Percentiles rank a stretch among this genome's conserved stretches.
Conservation (phyloP, 1,140 invertebrate genomes). For the Sinella curviseta region DNA sequence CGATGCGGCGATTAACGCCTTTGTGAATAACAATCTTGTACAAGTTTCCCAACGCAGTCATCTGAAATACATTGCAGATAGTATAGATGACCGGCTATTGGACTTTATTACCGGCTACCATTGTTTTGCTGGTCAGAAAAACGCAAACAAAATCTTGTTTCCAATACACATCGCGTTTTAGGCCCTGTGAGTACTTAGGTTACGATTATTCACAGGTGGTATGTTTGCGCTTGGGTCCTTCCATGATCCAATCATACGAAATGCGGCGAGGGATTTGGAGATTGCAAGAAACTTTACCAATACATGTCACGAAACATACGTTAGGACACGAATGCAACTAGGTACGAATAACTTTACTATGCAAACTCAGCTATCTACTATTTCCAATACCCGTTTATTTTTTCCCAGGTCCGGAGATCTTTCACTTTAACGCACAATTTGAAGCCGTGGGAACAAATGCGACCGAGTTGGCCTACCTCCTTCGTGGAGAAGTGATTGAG, state of each 20-base stretch:
- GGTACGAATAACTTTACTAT: background rate
- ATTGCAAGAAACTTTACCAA: conserved; percentile 47
- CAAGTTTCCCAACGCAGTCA: conserved; percentile 33
- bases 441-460: background rate
- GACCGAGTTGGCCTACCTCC: background rate
- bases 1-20: conserved; percentile 60
- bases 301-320: conserved; percentile 49
- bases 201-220: conserved; percentile 33
- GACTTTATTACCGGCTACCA: conserved; percentile 34
- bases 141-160: too few relatives aligned
- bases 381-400: too few relatives aligned
- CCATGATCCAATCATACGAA: conserved; percentile 28
- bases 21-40: conserved; percentile 40
- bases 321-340: conserved; percentile 27
- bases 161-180: too few relatives aligned
- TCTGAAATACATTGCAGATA: conserved; percentile 44
- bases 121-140: conserved; percentile 42
- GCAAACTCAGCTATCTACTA: too few relatives aligned
- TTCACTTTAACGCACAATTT: background rate
- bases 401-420: background rate
- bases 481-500: background rate
- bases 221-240: conserved; percentile 46
- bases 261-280: conserved; percentile 37
- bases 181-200: background rate
- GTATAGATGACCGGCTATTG: background rate